These are phyloP conservation scores for Lophotis ruficrista DNA, from an alignment of 2,113 vertebrate species.

Conservation along the genomic window DNA sequence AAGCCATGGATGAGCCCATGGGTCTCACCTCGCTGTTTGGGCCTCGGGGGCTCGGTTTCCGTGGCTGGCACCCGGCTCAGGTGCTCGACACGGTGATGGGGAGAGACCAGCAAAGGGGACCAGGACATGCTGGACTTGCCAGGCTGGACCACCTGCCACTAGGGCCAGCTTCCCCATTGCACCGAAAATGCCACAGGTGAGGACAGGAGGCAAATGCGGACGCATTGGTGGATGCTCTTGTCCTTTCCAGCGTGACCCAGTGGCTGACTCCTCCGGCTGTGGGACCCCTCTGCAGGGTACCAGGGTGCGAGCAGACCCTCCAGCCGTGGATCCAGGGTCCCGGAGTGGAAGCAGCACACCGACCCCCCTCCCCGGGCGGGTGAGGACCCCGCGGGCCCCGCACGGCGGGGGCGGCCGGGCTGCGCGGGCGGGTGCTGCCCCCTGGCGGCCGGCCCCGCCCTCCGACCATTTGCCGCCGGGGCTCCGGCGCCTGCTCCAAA, in stretches of 20 bases:
- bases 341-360: neutral
- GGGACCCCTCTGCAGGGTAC: too few relatives aligned
- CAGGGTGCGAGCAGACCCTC: accelerated
- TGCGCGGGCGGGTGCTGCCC: neutral
- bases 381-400: too few relatives aligned
- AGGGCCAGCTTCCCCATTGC: accelerated
- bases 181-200: accelerated
- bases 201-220: accelerated
- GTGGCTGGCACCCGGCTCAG: accelerated
- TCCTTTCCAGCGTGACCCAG: accelerated
- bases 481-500: neutral
- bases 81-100: accelerated
- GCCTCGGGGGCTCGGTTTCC: accelerated
- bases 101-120: neutral
- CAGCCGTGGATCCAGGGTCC: too few relatives aligned
- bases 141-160: neutral
- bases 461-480: conserved; percentile 33
- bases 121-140: too few relatives aligned
- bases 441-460: neutral
- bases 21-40: accelerated
- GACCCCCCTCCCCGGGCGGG: too few relatives aligned
- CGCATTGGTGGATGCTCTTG: accelerated
- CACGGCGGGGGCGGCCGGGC: too few relatives aligned
- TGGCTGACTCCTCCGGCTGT: accelerated
- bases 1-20: accelerated